Evolutionary conservation across 2,113 vertebrate species (phyloP).

Genomic region (Atrichornis clamosus): DNA sequence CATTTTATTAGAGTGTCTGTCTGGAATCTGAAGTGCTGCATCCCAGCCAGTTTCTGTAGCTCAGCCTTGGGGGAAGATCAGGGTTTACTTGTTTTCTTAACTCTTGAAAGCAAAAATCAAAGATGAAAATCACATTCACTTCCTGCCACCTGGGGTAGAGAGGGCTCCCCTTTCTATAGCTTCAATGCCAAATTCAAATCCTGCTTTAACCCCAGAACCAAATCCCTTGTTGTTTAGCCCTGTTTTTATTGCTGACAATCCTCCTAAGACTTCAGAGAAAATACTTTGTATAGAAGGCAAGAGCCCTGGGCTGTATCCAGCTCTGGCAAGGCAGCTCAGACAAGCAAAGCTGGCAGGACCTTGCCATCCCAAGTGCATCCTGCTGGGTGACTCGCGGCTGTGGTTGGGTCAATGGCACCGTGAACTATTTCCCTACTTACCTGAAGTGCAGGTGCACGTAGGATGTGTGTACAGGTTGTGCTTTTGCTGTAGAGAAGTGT

Average conservation of each 20-base stretch:
- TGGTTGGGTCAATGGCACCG: not conserved
- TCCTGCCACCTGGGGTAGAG: not conserved
- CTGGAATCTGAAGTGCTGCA: not conserved
- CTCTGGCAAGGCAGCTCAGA: not conserved
- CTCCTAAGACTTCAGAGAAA: not conserved
- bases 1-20: not conserved
- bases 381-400: not conserved
- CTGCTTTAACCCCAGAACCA: not conserved
- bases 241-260: not conserved
- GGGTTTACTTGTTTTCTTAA: not conserved
- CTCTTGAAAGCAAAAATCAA: not conserved
- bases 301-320: not conserved
- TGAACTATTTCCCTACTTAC: not conserved
- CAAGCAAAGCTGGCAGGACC: not conserved
- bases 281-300: not conserved
- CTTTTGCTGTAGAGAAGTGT: not conserved
- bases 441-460: fast-evolving
- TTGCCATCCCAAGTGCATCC: not conserved
- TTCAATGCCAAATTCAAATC: not conserved
- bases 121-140: not conserved
- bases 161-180: not conserved
- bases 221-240: not conserved
- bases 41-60: not conserved
- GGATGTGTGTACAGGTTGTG: not conserved
- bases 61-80: not conserved